phyloP scores from a whole-genome alignment of 2,888 invertebrate species.

The Chirona hameri region DNA sequence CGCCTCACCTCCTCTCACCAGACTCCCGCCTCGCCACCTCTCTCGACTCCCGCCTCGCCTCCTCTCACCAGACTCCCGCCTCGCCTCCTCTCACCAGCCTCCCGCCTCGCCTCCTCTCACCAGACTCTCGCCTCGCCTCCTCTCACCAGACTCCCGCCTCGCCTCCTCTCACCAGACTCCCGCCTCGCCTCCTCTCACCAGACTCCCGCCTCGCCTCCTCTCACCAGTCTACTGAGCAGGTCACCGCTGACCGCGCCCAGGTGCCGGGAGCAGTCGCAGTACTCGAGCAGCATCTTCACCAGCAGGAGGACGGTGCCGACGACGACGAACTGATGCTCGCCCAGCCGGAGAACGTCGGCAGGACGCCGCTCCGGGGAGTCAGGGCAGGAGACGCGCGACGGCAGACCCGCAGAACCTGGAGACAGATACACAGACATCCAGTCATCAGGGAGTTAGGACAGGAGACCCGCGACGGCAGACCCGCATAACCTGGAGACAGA shows the following conservation, averaged over 20 bases:
- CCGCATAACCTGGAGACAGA: not conserved
- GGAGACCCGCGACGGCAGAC: slow-evolving; percentile 9
- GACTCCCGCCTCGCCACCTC: too few relatives aligned
- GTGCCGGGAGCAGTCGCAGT: slow-evolving; percentile 73
- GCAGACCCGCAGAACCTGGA: not conserved
- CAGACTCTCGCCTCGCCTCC: too few relatives aligned
- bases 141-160: too few relatives aligned
- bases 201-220: too few relatives aligned
- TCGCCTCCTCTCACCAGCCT: too few relatives aligned
- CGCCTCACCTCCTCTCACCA: too few relatives aligned
- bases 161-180: too few relatives aligned
- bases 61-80: too few relatives aligned
- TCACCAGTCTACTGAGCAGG: not conserved
- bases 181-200: too few relatives aligned
- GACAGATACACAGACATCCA: not conserved
- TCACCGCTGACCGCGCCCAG: slow-evolving; percentile 56
- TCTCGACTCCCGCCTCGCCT: too few relatives aligned
- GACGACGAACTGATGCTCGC: not conserved
- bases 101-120: too few relatives aligned
- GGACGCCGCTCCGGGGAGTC: slow-evolving; percentile 25
- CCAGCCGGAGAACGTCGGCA: not conserved
- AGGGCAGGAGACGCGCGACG: not conserved
- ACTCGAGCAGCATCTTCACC: slow-evolving; percentile 85
- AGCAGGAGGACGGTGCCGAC: slow-evolving; percentile 73
- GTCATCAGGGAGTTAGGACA: not conserved